A percentile compares a stretch with the other conserved stretches of the same genome.
Evolutionary conservation across 23 tunicate species (phyloP).

Genomic region (Trididemnum nubilum): DNA sequence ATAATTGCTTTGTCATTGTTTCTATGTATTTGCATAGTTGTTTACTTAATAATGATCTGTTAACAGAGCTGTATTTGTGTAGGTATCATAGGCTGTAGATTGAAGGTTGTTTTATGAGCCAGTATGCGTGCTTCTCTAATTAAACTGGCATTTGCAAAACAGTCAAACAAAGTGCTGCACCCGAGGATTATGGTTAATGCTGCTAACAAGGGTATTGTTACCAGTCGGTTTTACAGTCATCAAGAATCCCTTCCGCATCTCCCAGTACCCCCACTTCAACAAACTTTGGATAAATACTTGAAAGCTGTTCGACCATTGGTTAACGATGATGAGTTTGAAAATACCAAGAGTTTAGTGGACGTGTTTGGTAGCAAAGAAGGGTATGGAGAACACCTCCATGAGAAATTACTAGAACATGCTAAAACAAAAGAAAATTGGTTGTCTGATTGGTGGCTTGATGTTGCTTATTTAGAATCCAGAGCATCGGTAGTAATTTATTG

Average conservation of each 20-base stretch:
- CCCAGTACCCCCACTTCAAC: slow-evolving; percentile 78
- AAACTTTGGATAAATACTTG: slow-evolving; percentile 83
- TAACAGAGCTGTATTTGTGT: too few species aligned
- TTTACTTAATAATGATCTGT: too few species aligned
- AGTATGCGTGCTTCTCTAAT: neutral
- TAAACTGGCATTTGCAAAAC: neutral
- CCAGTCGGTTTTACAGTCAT: slow-evolving; percentile 59
- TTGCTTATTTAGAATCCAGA: slow-evolving; percentile 63
- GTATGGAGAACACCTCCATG: slow-evolving; percentile 66
- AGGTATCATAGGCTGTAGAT: too few species aligned
- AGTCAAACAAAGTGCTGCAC: neutral
- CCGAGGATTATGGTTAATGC: neutral
- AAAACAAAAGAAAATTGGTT: slow-evolving; percentile 76
- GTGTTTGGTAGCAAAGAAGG: slow-evolving; percentile 68
- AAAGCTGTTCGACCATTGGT: slow-evolving; percentile 62
- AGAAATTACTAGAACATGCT: slow-evolving; percentile 49
- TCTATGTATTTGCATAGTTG: too few species aligned
- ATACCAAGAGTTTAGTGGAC: slow-evolving; percentile 62
- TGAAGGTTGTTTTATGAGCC: too few species aligned
- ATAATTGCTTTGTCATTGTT: too few species aligned
- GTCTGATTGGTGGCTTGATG: slow-evolving; percentile 84
- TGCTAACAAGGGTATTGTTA: neutral
- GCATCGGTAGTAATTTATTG: slow-evolving; percentile 69
- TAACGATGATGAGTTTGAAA: slow-evolving; percentile 45
- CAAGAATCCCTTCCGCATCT: slow-evolving; percentile 73